Evolutionary conservation across 2,797 vertebrate genomes (phyloP).

Genomic region (Epinephelus coioides): DNA sequence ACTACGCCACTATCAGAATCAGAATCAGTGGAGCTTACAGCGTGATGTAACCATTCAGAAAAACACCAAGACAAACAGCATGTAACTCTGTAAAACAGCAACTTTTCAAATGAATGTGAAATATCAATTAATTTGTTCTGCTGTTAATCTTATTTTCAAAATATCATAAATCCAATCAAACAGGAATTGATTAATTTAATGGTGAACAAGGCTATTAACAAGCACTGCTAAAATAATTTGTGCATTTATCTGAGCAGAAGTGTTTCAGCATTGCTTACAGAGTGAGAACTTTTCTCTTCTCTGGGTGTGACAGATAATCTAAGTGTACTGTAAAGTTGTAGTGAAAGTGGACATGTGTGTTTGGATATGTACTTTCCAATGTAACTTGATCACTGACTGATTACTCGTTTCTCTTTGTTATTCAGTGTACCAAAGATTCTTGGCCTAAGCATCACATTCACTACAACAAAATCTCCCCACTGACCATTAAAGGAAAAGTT

Average conservation of each 20-base stretch:
- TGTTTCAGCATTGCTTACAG: background rate
- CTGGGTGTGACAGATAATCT: background rate
- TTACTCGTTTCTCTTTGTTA: background rate
- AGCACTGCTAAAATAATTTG: background rate
- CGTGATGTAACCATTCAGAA: background rate
- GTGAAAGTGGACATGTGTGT: conserved; percentile 2
- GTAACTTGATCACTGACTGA: background rate
- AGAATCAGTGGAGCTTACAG: conserved; percentile 10
- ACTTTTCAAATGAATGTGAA: background rate
- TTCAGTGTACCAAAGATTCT: background rate
- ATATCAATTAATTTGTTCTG: background rate
- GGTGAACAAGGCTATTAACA: background rate
- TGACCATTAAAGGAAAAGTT: conserved; percentile 3
- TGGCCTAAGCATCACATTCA: fast-evolving
- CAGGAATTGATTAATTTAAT: background rate
- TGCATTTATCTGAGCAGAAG: background rate
- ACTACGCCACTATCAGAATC: background rate
- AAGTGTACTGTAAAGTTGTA: background rate
- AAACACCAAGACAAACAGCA: background rate
- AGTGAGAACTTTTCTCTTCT: background rate
- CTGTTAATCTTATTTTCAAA: background rate
- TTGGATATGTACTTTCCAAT: background rate
- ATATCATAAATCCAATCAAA: conserved; percentile 25
- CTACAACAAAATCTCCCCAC: background rate
- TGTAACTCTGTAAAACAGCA: no score